Evolutionary conservation across 2,888 invertebrate species (phyloP).

Genomic region (Mactromeris polynyma): DNA sequence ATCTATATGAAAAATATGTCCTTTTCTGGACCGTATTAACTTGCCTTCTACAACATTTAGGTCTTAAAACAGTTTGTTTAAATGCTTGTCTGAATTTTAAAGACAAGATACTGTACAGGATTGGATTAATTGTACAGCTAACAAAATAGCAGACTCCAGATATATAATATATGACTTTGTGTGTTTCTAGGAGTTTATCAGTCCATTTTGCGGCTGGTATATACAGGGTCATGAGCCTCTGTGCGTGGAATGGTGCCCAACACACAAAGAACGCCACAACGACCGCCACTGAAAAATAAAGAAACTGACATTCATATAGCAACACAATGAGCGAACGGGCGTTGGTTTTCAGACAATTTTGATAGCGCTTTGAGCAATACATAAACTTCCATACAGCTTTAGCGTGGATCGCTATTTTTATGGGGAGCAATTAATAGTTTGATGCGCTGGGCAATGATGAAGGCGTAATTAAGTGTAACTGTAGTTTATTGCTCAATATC

Average conservation of each 20-base stretch:
- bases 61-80: slow-evolving; percentile 89
- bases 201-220: slow-evolving; percentile 76
- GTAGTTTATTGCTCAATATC: too few species aligned
- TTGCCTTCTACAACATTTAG: slow-evolving; percentile 64
- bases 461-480: neutral
- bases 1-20: slow-evolving; percentile 75
- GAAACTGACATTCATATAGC: slow-evolving; percentile 59
- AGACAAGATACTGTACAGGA: slow-evolving; percentile 97
- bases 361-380: neutral
- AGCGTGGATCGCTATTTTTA: neutral
- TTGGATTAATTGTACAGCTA: slow-evolving; percentile 96
- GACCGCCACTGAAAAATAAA: slow-evolving; percentile 84
- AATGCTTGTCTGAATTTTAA: slow-evolving; percentile 97
- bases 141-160: slow-evolving; percentile 97
- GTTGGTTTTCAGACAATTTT: neutral
- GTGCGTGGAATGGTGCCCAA: slow-evolving; percentile 86
- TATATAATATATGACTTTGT: slow-evolving; percentile 92
- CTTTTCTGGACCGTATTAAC: slow-evolving; percentile 50
- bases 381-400: neutral
- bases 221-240: slow-evolving; percentile 91
- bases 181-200: slow-evolving; percentile 89
- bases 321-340: neutral
- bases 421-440: neutral
- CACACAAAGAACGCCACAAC: slow-evolving; percentile 86
- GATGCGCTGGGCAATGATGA: neutral